Evolutionary conservation across 2,888 invertebrate species (phyloP), one percentile per base, ranked within the genome.

Genomic region (Ormyrus thymus): DNA sequence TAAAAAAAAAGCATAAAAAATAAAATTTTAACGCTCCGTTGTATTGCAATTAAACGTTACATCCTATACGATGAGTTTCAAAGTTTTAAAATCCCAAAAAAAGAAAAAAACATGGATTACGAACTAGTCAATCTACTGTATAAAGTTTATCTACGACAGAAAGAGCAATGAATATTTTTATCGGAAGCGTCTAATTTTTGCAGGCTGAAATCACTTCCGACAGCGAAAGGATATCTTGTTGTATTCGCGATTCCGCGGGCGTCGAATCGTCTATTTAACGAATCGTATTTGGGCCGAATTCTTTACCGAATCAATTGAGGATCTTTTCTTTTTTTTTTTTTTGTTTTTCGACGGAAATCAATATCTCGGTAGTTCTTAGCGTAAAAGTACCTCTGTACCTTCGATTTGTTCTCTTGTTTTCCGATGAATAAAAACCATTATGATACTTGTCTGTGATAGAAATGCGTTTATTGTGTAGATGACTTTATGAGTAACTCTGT

Each of bases 381-480:
- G 62, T 46, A 64, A 72, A 13, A 56, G 29, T 65, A n/a, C 50
- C 43, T 58, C 10, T 51, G 13, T 75, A 53, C 46, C 46, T 68
- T n/a, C 15, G 8, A n/a, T 58, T 29, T 66, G 15, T 58, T 65
- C n/a, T 1, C 7, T 8, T 6, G 46, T 48, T 62, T 15, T 10
- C 7, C 53, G 10, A 58, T 11, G 15, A 29, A 8, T 1, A 70
- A 65, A 74, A 62, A 58, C 51, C 7, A 58, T 64, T 74, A 69
- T 68, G 48, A 77, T 74, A 77, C 70, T 72, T 73, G 64, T 79
- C 81, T 81, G 81, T 81, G 81, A 81, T 81, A 81, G 79, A 79
- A 74, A 79, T 77, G 71, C 71, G 73, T 79, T 81, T 79, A 68
- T 79, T 73, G 73, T 48, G 61, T 81, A 79, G 76, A 51, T 74